These are phyloP conservation scores for Brachionus koreanus DNA, from an alignment of 1,140 invertebrate species.

Conservation along the genomic window DNA sequence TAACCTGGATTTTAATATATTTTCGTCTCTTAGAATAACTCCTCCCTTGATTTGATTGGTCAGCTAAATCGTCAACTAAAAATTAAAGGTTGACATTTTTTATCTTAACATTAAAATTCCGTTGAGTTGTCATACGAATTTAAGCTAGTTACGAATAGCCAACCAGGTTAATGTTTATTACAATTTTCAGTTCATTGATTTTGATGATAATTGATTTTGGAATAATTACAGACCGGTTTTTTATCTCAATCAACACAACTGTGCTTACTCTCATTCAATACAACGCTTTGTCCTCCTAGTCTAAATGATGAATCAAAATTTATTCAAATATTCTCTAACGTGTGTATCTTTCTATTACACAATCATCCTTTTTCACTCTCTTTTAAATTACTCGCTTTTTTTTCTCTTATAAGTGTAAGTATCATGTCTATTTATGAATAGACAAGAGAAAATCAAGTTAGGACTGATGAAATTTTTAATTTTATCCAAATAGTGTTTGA, in stretches of 20 bases:
- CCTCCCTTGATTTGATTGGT: constrained; percentile 24
- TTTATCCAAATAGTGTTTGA: not conserved
- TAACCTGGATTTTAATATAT: constrained; percentile 29
- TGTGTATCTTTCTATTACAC: not conserved
- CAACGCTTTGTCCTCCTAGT: not conserved
- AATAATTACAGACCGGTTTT: not conserved
- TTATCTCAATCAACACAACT: constrained; percentile 32
- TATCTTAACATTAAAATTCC: constrained; percentile 43
- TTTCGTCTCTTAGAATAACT: not conserved
- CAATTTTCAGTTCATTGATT: constrained; percentile 41
- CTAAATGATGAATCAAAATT: constrained; percentile 1
- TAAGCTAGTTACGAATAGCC: constrained; percentile 7
- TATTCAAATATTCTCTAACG: not conserved
- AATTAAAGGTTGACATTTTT: constrained; percentile 40
- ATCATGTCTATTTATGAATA: constrained; percentile 37
- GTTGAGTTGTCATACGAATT: constrained; percentile 29
- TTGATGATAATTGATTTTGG: constrained; percentile 33
- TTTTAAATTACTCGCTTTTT: constrained; percentile 19
- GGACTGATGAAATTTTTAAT: constrained; percentile 22
- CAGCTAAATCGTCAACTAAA: not conserved
- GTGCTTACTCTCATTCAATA: not conserved
- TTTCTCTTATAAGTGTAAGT: constrained; percentile 11
- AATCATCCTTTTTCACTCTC: constrained; percentile 6
- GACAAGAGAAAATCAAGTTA: constrained; percentile 5
- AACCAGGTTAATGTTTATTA: constrained; percentile 41